Percentiles rank a stretch among this genome's conserved stretches.
Conservation (phyloP, 2,113 vertebrate species). For the Platichthys stellatus region DNA sequence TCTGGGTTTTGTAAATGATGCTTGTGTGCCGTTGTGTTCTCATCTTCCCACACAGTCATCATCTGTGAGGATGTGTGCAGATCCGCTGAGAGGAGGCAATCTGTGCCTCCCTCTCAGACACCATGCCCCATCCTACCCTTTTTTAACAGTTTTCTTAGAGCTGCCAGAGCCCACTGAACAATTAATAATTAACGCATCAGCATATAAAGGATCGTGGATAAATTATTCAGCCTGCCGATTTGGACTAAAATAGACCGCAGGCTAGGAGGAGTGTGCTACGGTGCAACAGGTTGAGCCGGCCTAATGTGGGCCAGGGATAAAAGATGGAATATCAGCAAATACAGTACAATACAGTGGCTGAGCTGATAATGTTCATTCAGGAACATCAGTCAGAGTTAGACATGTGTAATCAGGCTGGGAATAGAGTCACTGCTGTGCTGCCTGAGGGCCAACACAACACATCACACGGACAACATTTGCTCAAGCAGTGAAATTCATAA, state of each 20-base stretch:
- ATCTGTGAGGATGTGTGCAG: slow-evolving; percentile 41
- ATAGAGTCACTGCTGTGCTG: slow-evolving; percentile 54
- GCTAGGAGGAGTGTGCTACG: slow-evolving; percentile 50
- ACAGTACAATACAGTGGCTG: slow-evolving; percentile 21
- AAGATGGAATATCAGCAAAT: slow-evolving; percentile 25
- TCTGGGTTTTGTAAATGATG: neutral
- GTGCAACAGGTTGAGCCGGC: slow-evolving; percentile 65
- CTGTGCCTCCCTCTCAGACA: slow-evolving; percentile 49
- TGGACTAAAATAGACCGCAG: slow-evolving; percentile 72
- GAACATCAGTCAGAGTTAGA: slow-evolving; percentile 59
- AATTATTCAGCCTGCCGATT: slow-evolving; percentile 80
- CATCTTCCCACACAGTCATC: slow-evolving; percentile 60
- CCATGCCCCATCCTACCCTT: slow-evolving; percentile 10
- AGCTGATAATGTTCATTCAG: slow-evolving; percentile 54
- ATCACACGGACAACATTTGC: slow-evolving; percentile 67
- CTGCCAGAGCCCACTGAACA: slow-evolving; percentile 59
- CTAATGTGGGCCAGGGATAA: slow-evolving; percentile 31
- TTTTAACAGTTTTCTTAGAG: slow-evolving; percentile 67
- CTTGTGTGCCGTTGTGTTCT: slow-evolving; percentile 11
- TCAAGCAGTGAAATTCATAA: slow-evolving; percentile 62
- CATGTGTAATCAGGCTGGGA: slow-evolving; percentile 69
- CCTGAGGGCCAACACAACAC: slow-evolving; percentile 48
- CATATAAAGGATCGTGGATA: slow-evolving; percentile 76
- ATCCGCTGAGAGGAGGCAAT: slow-evolving; percentile 47
- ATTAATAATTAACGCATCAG: slow-evolving; percentile 80